These are phyloP conservation scores for Drosophila chauvacae DNA, from an alignment of 1,140 invertebrate species.

Conservation along the genomic window DNA sequence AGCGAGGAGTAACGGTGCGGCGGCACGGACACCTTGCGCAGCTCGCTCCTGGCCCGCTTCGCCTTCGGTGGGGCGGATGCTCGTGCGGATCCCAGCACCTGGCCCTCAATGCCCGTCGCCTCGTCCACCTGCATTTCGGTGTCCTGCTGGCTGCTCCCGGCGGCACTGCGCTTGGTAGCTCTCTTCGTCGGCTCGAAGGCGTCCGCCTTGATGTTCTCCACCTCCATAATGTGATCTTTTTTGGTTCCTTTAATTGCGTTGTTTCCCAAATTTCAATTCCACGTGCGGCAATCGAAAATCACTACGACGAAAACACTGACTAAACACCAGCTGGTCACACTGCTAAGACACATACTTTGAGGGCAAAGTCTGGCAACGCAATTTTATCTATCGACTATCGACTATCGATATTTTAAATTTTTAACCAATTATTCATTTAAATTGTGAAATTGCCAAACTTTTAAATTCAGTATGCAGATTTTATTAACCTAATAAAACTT, in stretches of 20 bases:
- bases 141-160: conserved; percentile 71
- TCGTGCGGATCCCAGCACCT: not conserved
- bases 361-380: not conserved
- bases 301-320: not conserved
- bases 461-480: too few relatives aligned
- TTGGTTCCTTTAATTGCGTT: conserved; percentile 21
- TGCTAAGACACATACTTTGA: not conserved
- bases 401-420: not conserved
- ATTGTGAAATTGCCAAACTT: too few relatives aligned
- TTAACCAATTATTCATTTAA: not conserved
- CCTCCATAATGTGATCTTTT: conserved; percentile 56
- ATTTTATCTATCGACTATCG: not conserved
- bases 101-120: conserved; percentile 88
- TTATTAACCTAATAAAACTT: too few relatives aligned
- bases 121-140: conserved; percentile 87
- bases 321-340: not conserved
- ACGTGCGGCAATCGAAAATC: conserved; percentile 26
- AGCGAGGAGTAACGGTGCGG: conserved; percentile 94
- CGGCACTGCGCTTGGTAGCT: conserved; percentile 85
- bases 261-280: conserved; percentile 26
- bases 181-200: conserved; percentile 86
- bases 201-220: conserved; percentile 86
- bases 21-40: conserved; percentile 88
- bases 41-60: conserved; percentile 86
- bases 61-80: conserved; percentile 79